Evolutionary conservation across 2,113 vertebrate species (phyloP), one percentile per base, ranked within the genome.

Genomic region (Tapirus terrestris): DNA sequence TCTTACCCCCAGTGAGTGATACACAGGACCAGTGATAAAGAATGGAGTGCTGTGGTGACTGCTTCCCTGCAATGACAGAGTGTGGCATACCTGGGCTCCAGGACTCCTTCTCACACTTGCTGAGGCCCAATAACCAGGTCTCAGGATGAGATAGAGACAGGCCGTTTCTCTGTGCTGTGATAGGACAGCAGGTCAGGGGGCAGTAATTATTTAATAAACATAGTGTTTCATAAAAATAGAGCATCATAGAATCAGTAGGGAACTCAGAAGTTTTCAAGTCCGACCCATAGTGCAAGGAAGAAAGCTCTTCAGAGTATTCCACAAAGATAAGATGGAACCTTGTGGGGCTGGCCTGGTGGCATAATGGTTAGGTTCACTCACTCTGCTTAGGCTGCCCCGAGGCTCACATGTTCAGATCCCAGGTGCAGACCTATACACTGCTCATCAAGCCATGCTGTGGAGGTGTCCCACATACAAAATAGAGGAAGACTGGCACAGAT

Each of bases 31-130:
- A 27, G 33, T 27, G 11, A 56, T 25, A 36, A 43, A 81, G 17
- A 23, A 2, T 3, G 5, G 33, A 8, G 27, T 1, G 0, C 6
- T 2, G 8, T 82, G 29, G 17, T 21, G 20, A 84, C 51, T 2
- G 8, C 33, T 10, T 60, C 67, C 33, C 23, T 21, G 14, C 20
- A 5, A 2, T 36, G 65, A 17, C 14, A 10, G 13, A 67, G 56
- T 31, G 6, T 23, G 21, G n/a, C 0, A 10, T n/a, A 4, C 1
- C 36, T n/a, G 8, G 48, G n/a, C 3, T 10, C 16, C 8, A 18
- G 4, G 53, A 21, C 21, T 23, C n/a, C 51, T 31, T 4, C 1
- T 53, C 11, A 18, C 16, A 5, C 45, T 39, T 76, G 8, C 72
- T 25, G 70, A 63, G 67, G 13, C 65, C 67, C 51, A 43, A 6